Conservation (phyloP, 2,113 vertebrate species). For the Burhinus oedicnemus region DNA sequence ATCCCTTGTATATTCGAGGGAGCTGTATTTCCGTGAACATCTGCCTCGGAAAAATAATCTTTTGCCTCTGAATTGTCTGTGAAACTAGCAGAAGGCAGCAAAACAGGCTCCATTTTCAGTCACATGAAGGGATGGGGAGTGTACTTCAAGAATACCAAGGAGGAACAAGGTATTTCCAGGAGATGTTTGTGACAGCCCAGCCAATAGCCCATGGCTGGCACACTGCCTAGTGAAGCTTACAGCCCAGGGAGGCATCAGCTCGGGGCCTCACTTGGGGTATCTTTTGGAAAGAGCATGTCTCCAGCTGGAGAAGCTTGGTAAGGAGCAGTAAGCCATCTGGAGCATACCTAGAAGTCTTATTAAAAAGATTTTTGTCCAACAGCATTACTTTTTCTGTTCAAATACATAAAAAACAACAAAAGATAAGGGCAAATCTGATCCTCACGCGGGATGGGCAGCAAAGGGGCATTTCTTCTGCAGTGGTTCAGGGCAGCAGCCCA, state of each 20-base stretch:
- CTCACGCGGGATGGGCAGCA: neutral
- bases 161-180: neutral
- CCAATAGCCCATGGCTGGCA: neutral
- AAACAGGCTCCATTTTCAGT: neutral
- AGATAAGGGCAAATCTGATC: neutral
- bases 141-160: neutral
- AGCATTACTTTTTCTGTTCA: neutral
- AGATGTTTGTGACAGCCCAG: neutral
- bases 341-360: neutral
- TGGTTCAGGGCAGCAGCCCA: neutral
- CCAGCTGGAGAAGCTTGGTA: neutral
- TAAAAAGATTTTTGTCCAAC: neutral
- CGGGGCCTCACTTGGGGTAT: accelerated
- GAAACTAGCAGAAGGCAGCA: neutral
- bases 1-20: neutral
- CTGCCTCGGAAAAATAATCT: neutral
- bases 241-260: neutral
- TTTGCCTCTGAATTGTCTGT: neutral
- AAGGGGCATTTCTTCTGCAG: neutral
- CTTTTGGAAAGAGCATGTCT: neutral
- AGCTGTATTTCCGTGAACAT: neutral
- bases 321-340: neutral
- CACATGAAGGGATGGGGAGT: neutral
- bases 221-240: neutral
- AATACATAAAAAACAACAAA: neutral